Evolutionary conservation across 2,888 invertebrate species (phyloP).

Genomic region (Diadromus collaris): DNA sequence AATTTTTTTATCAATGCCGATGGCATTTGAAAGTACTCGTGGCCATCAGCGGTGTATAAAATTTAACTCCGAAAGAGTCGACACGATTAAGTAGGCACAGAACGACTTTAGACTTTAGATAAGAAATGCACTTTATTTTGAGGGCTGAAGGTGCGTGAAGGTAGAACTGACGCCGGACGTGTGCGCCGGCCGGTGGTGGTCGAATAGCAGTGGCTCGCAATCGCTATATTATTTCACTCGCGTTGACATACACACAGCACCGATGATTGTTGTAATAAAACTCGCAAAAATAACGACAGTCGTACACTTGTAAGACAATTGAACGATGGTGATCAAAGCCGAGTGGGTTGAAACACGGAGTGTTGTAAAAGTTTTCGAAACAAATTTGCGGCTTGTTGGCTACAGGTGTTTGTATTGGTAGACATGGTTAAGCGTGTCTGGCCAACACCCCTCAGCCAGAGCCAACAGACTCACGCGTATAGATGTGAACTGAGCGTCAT

Average conservation of each 20-base stretch:
- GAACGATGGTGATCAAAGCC: not conserved
- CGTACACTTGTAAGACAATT: not conserved
- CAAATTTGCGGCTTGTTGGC: not conserved
- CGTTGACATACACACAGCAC: not conserved
- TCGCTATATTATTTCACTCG: not conserved
- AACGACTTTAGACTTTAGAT: too few species aligned
- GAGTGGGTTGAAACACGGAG: not conserved
- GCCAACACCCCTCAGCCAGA: not conserved
- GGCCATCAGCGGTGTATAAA: not conserved
- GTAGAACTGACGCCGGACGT: not conserved
- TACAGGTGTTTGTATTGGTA: not conserved
- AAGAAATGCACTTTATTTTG: not conserved
- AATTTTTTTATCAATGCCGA: not conserved
- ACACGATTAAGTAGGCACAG: not conserved
- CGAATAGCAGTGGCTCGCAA: not conserved
- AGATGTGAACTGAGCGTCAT: too few species aligned
- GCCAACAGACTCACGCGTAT: too few species aligned
- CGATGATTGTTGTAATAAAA: not conserved
- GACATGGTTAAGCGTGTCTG: not conserved
- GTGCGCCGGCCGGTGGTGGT: not conserved
- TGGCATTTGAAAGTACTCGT: too few species aligned
- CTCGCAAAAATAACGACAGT: not conserved
- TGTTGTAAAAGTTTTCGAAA: not conserved
- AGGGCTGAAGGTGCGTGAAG: not conserved
- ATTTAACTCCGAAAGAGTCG: not conserved